phyloP scores from a whole-genome alignment of 2,797 vertebrate genomes.

The Gorsachius magnificus region DNA sequence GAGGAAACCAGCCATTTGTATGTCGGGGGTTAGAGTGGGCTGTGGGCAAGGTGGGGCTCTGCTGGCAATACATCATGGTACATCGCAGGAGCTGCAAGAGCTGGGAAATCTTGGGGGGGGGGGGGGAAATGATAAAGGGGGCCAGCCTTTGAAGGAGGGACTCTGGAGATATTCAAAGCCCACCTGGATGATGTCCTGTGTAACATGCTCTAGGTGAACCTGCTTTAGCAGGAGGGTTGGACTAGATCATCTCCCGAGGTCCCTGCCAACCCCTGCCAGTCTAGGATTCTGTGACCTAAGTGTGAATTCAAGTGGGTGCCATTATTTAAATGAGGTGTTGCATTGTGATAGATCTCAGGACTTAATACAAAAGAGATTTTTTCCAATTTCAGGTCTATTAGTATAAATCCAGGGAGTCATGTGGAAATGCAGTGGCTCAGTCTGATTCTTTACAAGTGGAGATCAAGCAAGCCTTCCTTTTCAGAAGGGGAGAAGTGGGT shows the following conservation, averaged over 20 bases:
- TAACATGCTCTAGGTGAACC: no score
- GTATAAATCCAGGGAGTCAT: background rate
- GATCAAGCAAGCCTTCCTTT: background rate
- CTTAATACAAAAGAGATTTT: background rate
- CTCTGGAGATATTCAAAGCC: no score
- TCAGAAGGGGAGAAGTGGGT: background rate
- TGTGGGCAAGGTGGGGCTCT: background rate
- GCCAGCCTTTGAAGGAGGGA: background rate
- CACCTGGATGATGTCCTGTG: no score
- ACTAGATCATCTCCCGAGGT: no score
- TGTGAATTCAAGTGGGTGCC: background rate
- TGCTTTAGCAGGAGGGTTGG: no score
- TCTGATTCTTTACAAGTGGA: background rate
- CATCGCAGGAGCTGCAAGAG: background rate
- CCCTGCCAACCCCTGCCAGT: no score
- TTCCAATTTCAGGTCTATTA: background rate
- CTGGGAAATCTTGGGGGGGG: background rate
- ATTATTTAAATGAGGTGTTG: background rate
- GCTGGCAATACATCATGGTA: no score
- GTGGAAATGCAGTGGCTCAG: background rate
- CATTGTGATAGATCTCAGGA: background rate
- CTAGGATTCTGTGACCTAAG: no score
- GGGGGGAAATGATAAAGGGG: no score
- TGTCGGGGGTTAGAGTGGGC: background rate
- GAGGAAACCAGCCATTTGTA: background rate